Evolutionary conservation across 2,113 vertebrate species (phyloP), one percentile per base, ranked within the genome.

Genomic region (Rhinoderma darwinii): DNA sequence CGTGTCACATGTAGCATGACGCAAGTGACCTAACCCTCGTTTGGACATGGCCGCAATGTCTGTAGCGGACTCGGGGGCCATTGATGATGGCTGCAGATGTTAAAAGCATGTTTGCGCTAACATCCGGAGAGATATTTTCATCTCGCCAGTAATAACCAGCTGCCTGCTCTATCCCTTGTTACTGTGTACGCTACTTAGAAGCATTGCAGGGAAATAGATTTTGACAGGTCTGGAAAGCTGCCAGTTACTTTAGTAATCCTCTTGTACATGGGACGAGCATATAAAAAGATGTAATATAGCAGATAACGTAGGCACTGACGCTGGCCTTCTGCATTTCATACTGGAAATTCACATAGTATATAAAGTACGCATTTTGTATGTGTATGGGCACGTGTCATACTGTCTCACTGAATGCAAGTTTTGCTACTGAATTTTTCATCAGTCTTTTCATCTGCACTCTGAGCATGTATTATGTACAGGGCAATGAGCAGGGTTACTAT

Each of bases 91-190:
- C 39, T 75, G 50, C 54, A 87, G 86, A 87, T 61, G 86, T 82
- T 82, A 87, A 74, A 87, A 75, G 79, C 51, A 87, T 82, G 68
- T 61, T 59, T 82, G 41, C 68, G 20, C 37, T 82, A 82, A 59
- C 66, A 87, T 81, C 79, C 63, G 25, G 85, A 51, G 37, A 87
- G 66, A 82, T 80, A 74, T 87, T 87, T 87, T 82, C 85, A 61
- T 87, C 77, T 74, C 73, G 66, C 66, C 35, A 81, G 85, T 66
- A 61, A 74, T 81, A 87, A 87, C 77, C 78, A 87, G 85, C 85
- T 87, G 85, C 78, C 78, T 43, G 77, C 66, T 80, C 84, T 30
- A 81, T 87, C 76, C 77, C 77, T 54, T 61, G 85, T 43, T 82
- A 82, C 85, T 87, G 78, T 61, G 85, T 47, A 74, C 27, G 25